These are phyloP conservation scores for Tyto alba DNA, from an alignment of 2,113 vertebrate genomes.

Conservation along the genomic window DNA sequence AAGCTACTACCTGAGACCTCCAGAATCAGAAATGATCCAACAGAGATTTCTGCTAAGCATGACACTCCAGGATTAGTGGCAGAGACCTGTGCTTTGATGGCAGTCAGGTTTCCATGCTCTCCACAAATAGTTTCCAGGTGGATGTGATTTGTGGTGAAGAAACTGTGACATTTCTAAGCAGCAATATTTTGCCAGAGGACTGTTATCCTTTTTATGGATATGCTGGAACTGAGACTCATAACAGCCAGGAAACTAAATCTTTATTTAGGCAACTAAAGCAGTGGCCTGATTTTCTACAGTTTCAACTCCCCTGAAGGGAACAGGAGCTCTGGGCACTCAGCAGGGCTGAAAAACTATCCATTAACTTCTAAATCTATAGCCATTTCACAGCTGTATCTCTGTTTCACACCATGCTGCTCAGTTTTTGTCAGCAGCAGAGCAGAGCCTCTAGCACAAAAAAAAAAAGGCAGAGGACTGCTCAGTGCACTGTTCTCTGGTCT, in stretches of 20 bases:
- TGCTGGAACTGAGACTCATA: neutral
- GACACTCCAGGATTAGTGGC: neutral
- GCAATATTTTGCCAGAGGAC: neutral
- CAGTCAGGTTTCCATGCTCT: neutral
- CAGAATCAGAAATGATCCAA: neutral
- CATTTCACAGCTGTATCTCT: conserved; percentile 5
- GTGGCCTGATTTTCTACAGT: neutral
- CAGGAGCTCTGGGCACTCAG: neutral
- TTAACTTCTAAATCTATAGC: conserved; percentile 21
- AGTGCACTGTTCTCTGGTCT: neutral
- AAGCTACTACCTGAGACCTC: neutral
- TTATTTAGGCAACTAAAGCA: conserved; percentile 11
- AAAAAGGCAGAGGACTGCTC: neutral
- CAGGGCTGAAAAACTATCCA: neutral
- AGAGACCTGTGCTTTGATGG: neutral
- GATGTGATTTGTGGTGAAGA: neutral
- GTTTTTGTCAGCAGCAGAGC: neutral
- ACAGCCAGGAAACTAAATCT: conserved; percentile 6
- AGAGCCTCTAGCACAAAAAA: neutral
- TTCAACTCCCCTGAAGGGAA: neutral
- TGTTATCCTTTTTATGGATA: neutral
- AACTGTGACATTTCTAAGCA: neutral
- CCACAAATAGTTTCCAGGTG: neutral
- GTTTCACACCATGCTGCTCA: neutral
- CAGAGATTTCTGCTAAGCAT: fast-evolving